A percentile compares a stretch with the other conserved stretches of the same genome.
phyloP scores from a whole-genome alignment of 2,888 invertebrate species.

The Geotrupes spiniger region DNA sequence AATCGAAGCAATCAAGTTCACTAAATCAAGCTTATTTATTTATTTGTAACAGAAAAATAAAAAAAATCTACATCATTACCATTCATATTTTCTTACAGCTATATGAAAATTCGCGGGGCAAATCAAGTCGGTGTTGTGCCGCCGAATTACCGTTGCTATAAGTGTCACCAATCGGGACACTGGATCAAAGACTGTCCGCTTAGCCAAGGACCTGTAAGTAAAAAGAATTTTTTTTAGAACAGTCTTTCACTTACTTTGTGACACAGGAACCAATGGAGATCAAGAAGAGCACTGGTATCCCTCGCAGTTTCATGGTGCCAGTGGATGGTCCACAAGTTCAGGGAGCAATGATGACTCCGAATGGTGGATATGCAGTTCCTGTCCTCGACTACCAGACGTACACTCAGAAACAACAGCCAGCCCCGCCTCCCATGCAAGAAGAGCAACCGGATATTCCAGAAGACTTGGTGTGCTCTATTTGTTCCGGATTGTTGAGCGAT shows the following conservation, averaged over 20 bases:
- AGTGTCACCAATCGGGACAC: slow-evolving; percentile 93
- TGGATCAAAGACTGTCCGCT: slow-evolving; percentile 96
- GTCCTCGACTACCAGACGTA: slow-evolving; percentile 83
- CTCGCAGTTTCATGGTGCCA: slow-evolving; percentile 91
- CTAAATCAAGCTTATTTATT: too few relatives aligned
- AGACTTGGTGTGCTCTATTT: slow-evolving; percentile 88
- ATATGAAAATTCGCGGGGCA: slow-evolving; percentile 83
- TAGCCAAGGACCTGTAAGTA: slow-evolving; percentile 55
- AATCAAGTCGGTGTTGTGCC: slow-evolving; percentile 89
- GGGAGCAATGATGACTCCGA: slow-evolving; percentile 88
- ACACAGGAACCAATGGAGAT: slow-evolving; percentile 69
- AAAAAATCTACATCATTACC: slow-evolving; percentile 1
- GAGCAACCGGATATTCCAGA: slow-evolving; percentile 78
- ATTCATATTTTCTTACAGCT: slow-evolving; percentile 58
- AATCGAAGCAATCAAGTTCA: too few relatives aligned
- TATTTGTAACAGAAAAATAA: slow-evolving; percentile 1
- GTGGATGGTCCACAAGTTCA: slow-evolving; percentile 87
- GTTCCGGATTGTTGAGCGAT: slow-evolving; percentile 88
- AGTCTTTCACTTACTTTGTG: too few relatives aligned
- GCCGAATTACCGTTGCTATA: slow-evolving; percentile 88
- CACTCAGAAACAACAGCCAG: slow-evolving; percentile 55
- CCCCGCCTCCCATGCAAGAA: slow-evolving; percentile 58
- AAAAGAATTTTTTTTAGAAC: too few relatives aligned
- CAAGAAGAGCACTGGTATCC: slow-evolving; percentile 95
- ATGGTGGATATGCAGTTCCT: slow-evolving; percentile 85